Percentiles rank a stretch among this genome's conserved stretches.
phyloP scores from a whole-genome alignment of 2,113 vertebrate species.

The Potamarius usumacintae region DNA sequence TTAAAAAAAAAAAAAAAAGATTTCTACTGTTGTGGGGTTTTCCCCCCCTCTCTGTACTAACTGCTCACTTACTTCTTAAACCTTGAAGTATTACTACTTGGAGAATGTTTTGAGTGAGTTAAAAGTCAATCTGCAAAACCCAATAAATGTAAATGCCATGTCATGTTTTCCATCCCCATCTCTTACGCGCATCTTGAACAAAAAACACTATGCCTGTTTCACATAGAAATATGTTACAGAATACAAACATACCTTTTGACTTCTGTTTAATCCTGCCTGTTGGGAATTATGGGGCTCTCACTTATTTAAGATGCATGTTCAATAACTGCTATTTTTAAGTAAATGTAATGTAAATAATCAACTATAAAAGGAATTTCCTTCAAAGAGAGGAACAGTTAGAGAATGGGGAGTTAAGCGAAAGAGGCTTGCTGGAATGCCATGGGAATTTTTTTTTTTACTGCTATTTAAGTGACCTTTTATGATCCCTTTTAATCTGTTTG shows the following conservation, averaged over 20 bases:
- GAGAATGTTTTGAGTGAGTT: background rate
- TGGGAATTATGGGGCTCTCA: background rate
- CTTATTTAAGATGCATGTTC: background rate
- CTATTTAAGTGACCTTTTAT: constrained; percentile 48
- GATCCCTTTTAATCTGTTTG: constrained; percentile 29
- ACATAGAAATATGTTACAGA: background rate
- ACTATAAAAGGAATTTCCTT: constrained; percentile 11
- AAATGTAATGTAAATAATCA: background rate
- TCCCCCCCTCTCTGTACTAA: background rate
- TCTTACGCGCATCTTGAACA: too few relatives aligned
- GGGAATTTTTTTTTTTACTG: constrained; percentile 41
- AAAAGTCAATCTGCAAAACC: background rate
- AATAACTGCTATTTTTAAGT: background rate
- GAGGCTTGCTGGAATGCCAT: constrained; percentile 38
- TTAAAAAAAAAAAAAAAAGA: too few relatives aligned
- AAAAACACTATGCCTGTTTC: background rate
- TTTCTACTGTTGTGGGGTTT: background rate
- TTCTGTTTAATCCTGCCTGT: background rate
- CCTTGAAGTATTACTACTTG: background rate
- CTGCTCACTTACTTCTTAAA: background rate
- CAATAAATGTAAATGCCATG: background rate
- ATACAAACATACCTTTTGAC: background rate
- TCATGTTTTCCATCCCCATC: background rate
- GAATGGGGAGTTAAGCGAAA: constrained; percentile 46
- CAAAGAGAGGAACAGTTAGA: constrained; percentile 49